Evolutionary conservation across 92 coral and sea anemone genomes (phyloP).

Genomic region (Hydrozoanthus gracilis): DNA sequence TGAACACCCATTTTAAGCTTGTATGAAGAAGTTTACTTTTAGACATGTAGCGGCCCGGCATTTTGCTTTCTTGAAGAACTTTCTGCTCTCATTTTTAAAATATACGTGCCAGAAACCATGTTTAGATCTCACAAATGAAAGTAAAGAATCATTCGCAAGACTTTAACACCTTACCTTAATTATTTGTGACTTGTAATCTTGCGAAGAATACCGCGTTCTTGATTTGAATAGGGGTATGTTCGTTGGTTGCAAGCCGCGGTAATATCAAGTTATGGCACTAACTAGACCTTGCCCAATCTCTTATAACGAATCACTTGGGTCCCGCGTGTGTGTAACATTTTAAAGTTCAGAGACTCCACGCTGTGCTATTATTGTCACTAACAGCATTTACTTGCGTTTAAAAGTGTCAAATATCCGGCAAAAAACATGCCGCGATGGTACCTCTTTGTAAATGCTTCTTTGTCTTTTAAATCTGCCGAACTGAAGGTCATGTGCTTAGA

Average conservation of each 20-base stretch:
- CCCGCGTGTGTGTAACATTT: not conserved
- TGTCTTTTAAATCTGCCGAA: not conserved
- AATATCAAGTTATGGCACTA: not conserved
- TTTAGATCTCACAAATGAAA: too few relatives aligned
- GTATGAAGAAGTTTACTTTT: too few relatives aligned
- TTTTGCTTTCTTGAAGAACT: too few relatives aligned
- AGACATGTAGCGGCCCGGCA: too few relatives aligned
- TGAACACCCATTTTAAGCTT: too few relatives aligned
- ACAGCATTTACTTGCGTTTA: not conserved
- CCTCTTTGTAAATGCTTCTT: not conserved
- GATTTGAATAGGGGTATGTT: not conserved
- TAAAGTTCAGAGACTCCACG: not conserved
- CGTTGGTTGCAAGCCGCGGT: not conserved
- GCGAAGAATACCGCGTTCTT: not conserved
- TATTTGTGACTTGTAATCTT: too few relatives aligned
- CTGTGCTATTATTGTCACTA: not conserved
- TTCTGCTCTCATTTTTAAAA: too few relatives aligned
- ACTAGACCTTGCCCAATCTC: slow-evolving; percentile 8
- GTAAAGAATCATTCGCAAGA: too few relatives aligned
- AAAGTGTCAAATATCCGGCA: slow-evolving; percentile 11
- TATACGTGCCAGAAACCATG: too few relatives aligned
- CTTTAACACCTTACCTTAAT: too few relatives aligned
- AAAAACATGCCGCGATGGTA: slow-evolving; percentile 1
- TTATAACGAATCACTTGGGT: not conserved
- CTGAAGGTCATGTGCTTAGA: slow-evolving; percentile 6